Evolutionary conservation across 2,888 invertebrate species (phyloP).

Genomic region (Sinotaia quadrata): DNA sequence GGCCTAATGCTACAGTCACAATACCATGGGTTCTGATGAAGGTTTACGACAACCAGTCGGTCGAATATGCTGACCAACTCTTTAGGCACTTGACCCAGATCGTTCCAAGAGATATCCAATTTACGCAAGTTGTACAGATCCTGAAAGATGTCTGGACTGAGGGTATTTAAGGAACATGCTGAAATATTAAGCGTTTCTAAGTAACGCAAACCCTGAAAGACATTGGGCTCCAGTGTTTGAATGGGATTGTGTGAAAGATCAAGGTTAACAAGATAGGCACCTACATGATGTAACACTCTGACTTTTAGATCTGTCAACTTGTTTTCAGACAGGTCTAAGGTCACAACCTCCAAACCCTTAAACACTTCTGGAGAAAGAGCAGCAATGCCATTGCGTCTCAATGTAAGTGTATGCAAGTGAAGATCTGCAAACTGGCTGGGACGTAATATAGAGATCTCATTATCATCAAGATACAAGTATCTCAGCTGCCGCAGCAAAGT

Average conservation of each 20-base stretch:
- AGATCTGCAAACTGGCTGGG: conserved; percentile 51
- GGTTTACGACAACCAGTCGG: conserved; percentile 38
- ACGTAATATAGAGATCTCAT: conserved; percentile 44
- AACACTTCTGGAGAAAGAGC: conserved; percentile 42
- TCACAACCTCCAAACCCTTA: conserved; percentile 40
- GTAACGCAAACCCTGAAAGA: conserved; percentile 49
- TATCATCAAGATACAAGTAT: conserved; percentile 48
- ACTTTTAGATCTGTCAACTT: conserved; percentile 40
- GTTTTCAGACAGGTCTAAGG: conserved; percentile 58
- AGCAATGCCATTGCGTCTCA: conserved; percentile 53
- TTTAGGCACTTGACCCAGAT: conserved; percentile 46
- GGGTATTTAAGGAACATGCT: conserved; percentile 44
- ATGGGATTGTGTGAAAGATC: conserved; percentile 54
- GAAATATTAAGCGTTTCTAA: conserved; percentile 56
- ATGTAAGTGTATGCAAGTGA: conserved; percentile 46
- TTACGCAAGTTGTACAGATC: conserved; percentile 41
- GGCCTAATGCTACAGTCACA: conserved; percentile 59
- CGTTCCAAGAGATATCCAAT: conserved; percentile 58
- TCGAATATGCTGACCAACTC: conserved; percentile 41
- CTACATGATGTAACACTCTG: conserved; percentile 45
- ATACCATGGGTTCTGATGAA: conserved; percentile 57
- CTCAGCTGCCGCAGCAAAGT: conserved; percentile 43
- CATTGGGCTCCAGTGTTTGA: conserved; percentile 36
- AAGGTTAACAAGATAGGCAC: conserved; percentile 44
- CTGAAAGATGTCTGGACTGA: conserved; percentile 43